Percentiles rank a stretch among this genome's conserved stretches.
phyloP scores from a whole-genome alignment of 2,797 vertebrate genomes.

The Hoplostethus mediterraneus region DNA sequence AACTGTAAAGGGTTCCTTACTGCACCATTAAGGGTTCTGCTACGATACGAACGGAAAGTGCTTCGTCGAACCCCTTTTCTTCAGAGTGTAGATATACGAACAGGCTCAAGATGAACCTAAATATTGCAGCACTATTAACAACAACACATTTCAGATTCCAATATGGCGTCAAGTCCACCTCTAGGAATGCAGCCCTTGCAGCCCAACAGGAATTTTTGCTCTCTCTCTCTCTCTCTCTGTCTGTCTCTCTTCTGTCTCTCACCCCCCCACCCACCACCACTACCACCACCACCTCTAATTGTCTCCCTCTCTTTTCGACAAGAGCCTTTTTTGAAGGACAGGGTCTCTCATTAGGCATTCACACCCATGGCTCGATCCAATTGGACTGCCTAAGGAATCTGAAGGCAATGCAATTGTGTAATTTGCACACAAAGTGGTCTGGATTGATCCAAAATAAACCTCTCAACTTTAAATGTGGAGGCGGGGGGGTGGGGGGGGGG shows the following conservation, averaged over 20 bases:
- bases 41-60: too few relatives aligned
- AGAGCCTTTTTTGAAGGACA: constrained; percentile 81
- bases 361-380: constrained; percentile 83
- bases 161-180: too few relatives aligned
- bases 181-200: too few relatives aligned
- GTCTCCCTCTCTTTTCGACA: constrained; percentile 66
- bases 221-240: too few relatives aligned
- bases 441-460: constrained; percentile 98
- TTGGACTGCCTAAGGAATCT: constrained; percentile 91
- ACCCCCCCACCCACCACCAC: too few relatives aligned
- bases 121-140: too few relatives aligned
- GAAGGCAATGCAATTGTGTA: constrained; percentile 92
- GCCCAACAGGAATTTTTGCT: too few relatives aligned
- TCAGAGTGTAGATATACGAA: too few relatives aligned
- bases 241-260: background rate
- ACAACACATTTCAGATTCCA: too few relatives aligned
- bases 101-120: too few relatives aligned
- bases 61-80: too few relatives aligned
- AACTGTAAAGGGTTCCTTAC: too few relatives aligned
- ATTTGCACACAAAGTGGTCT: constrained; percentile 97
- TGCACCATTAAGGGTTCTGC: background rate
- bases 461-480: constrained; percentile 94
- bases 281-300: constrained; percentile 59
- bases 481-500: constrained; percentile 58
- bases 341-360: constrained; percentile 86